phyloP scores from a whole-genome alignment of 2,113 vertebrate genomes.

The Epinephelus lanceolatus region DNA sequence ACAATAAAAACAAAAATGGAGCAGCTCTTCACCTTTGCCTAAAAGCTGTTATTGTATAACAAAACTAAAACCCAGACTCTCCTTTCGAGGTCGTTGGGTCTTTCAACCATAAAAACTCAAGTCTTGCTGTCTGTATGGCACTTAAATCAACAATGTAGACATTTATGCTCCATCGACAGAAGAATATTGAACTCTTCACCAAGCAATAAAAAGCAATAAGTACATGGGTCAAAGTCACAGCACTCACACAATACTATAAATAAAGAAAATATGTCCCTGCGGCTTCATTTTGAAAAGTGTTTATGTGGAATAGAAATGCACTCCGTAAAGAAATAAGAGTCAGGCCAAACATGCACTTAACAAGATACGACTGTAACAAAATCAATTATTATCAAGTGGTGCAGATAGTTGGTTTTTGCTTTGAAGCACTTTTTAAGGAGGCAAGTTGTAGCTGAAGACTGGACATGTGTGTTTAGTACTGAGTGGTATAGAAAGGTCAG shows the following conservation, averaged over 20 bases:
- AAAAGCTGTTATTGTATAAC: not conserved
- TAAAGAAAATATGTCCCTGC: not conserved
- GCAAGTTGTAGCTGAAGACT: not conserved
- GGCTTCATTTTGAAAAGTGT: not conserved
- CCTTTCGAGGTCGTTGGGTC: not conserved
- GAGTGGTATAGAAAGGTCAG: constrained; percentile 2
- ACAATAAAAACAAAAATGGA: not conserved
- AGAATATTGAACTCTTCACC: not conserved
- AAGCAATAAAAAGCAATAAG: constrained; percentile 7
- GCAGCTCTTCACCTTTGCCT: not conserved
- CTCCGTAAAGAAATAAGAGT: not conserved
- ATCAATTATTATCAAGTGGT: not conserved
- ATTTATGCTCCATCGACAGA: not conserved
- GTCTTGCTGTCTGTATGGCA: not conserved
- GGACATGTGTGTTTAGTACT: not conserved
- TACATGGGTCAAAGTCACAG: constrained; percentile 4
- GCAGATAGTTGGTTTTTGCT: not conserved
- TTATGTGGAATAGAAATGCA: not conserved
- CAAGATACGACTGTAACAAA: not conserved
- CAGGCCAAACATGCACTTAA: not conserved
- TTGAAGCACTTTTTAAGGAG: not conserved
- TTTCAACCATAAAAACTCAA: not conserved
- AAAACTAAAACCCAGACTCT: not conserved
- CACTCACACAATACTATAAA: not conserved
- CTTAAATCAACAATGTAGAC: constrained; percentile 11